Conservation (phyloP, 2,888 invertebrate genomes). For the Doris montereyensis region DNA sequence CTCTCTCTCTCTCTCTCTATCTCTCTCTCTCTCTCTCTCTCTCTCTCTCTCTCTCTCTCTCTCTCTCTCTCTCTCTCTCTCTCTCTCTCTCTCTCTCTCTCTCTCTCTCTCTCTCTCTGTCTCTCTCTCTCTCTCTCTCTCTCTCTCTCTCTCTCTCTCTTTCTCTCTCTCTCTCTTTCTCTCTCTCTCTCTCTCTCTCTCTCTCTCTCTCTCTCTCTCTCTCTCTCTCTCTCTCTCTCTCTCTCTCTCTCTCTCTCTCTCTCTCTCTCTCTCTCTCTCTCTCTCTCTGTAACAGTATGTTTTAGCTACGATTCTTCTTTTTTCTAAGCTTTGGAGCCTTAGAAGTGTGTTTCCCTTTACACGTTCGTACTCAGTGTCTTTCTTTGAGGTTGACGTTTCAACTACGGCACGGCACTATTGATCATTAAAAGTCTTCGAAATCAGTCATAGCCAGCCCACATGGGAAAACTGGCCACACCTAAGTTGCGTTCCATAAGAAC, state of each 20-base stretch:
- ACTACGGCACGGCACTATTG: too few species aligned
- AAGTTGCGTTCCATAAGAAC: too few species aligned
- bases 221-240: slow-evolving; percentile 2
- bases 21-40: neutral
- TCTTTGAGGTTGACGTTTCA: neutral
- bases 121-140: neutral
- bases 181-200: slow-evolving; percentile 9
- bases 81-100: neutral
- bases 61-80: neutral
- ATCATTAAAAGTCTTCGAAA: too few species aligned
- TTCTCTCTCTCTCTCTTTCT: slow-evolving; percentile 12
- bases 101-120: neutral
- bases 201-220: slow-evolving; percentile 4
- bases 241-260: neutral
- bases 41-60: neutral
- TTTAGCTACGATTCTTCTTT: neutral
- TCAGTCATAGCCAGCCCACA: too few species aligned
- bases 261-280: neutral
- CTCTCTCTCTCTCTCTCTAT: neutral
- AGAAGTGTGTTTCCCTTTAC: slow-evolving; percentile 2
- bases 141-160: neutral
- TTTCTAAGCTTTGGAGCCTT: neutral
- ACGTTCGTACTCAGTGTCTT: neutral
- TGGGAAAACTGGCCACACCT: too few species aligned
- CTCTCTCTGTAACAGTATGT: too few species aligned